These are phyloP conservation scores for Callospermophilus lateralis DNA, from an alignment of 2,113 vertebrate species.

Conservation along the genomic window DNA sequence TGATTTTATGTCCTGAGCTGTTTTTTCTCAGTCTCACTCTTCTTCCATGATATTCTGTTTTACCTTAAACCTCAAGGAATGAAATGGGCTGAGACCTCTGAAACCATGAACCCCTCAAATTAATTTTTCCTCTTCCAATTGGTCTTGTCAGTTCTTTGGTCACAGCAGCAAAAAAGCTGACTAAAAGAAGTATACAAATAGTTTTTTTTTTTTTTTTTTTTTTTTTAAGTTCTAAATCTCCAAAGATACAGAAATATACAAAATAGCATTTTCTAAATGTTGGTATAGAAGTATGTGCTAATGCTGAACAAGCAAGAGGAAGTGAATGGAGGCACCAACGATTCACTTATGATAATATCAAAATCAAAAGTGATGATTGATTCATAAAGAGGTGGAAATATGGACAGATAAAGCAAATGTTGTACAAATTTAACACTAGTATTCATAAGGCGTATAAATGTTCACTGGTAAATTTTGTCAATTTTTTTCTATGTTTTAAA, in stretches of 20 bases:
- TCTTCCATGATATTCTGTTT: too few species aligned
- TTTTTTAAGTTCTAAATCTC: neutral
- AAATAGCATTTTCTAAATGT: neutral
- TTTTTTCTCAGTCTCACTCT: too few species aligned
- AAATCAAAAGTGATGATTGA: neutral
- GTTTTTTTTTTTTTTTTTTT: neutral
- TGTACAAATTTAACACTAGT: accelerated
- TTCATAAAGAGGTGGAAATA: neutral
- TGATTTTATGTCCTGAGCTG: too few species aligned
- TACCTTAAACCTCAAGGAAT: too few species aligned
- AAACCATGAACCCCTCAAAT: too few species aligned
- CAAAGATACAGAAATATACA: neutral
- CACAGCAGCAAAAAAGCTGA: too few species aligned
- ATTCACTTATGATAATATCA: neutral
- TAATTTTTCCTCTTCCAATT: too few species aligned
- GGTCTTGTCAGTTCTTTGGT: too few species aligned
- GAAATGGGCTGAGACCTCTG: too few species aligned
- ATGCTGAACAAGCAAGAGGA: neutral
- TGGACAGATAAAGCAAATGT: neutral
- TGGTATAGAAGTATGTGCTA: neutral
- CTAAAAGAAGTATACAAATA: neutral
- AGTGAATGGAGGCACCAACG: neutral
- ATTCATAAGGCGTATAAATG: neutral
- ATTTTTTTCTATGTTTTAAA: neutral
- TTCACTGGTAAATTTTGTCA: neutral